Evolutionary conservation across 2,888 invertebrate genomes (phyloP), one percentile per base, ranked within the genome.

Genomic region (Autographa gamma): DNA sequence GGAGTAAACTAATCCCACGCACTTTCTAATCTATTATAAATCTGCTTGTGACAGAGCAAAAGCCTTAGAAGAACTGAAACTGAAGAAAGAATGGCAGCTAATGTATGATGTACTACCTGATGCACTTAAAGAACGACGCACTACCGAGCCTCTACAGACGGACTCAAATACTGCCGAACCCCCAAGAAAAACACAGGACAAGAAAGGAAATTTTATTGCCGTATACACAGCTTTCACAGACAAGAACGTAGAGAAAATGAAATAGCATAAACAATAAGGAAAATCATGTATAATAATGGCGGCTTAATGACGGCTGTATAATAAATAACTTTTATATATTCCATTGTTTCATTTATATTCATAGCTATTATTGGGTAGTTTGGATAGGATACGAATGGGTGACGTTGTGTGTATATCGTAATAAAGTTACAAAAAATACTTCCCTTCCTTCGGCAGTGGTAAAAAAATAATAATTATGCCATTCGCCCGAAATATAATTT

Each of bases 31-130:
- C 8, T 34, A 52, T 13, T n/a, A 0, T 2, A 16, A 9, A 31
- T 2, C 41, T 54, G 65, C 31, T 60, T 66, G 60, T 83, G 80
- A 8, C 88, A 95, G 95, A 63, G 89, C 90, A n/a, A 87, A 90
- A 76, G 82, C 86, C 41, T 76, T 95, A 59, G 92, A 92, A 76
- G 81, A 86, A 14, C 68, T 94, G 19, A 80, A 92, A 19, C 76
- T 95, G 13, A 92, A 88, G 63, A 95, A 92, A 73, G 95, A 94
- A 85, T 95, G 94, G 91, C 91, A 93, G 69, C 81, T 92, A 18
- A 78, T 85, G 1, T 93, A 91, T 74, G 89, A 93, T 61, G 76
- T 90, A 2, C 63, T 90, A n/a, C 87, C 91, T 0, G 86, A 89
- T 31, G 67, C 78, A 0, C 66, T 87, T n/a, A 88, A 85, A 61